Evolutionary conservation across 1,140 invertebrate genomes (phyloP).

Genomic region (Whitmania pigra): DNA sequence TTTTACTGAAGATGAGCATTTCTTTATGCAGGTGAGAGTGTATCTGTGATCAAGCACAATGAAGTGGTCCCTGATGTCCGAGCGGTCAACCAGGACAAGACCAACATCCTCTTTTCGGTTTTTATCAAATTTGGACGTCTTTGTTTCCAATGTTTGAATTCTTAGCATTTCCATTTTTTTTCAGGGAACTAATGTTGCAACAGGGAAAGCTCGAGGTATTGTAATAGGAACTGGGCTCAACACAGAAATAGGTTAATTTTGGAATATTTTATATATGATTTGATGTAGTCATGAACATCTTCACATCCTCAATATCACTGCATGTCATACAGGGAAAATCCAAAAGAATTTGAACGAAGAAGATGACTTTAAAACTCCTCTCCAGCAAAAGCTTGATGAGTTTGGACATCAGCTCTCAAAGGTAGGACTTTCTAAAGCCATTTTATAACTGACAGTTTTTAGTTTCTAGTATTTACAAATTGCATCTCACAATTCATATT

Average conservation of each 20-base stretch:
- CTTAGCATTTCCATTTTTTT: background rate
- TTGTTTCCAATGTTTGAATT: background rate
- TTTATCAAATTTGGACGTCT: background rate
- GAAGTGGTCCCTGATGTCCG: conserved; percentile 87
- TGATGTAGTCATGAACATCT: no score
- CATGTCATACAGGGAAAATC: conserved; percentile 57
- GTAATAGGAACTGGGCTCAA: conserved; percentile 95
- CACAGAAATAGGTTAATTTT: conserved; percentile 72
- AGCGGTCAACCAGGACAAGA: conserved; percentile 96
- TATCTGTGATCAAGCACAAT: conserved; percentile 99
- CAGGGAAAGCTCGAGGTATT: conserved; percentile 92
- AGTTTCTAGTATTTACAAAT: background rate
- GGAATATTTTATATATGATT: background rate
- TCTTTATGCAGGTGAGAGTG: conserved; percentile 57
- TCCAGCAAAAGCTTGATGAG: conserved; percentile 98
- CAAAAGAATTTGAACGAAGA: conserved; percentile 99
- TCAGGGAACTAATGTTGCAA: conserved; percentile 83
- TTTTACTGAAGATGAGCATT: background rate
- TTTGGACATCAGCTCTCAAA: conserved; percentile 99
- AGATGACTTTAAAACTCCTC: conserved; percentile 96
- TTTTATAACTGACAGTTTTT: background rate
- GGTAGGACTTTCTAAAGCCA: conserved; percentile 57
- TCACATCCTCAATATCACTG: no score
- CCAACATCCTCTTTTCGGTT: conserved; percentile 74
- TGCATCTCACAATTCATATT: background rate